These are phyloP conservation scores for Pangasianodon gigas DNA, from an alignment of 2,113 vertebrate species.

Conservation along the genomic window DNA sequence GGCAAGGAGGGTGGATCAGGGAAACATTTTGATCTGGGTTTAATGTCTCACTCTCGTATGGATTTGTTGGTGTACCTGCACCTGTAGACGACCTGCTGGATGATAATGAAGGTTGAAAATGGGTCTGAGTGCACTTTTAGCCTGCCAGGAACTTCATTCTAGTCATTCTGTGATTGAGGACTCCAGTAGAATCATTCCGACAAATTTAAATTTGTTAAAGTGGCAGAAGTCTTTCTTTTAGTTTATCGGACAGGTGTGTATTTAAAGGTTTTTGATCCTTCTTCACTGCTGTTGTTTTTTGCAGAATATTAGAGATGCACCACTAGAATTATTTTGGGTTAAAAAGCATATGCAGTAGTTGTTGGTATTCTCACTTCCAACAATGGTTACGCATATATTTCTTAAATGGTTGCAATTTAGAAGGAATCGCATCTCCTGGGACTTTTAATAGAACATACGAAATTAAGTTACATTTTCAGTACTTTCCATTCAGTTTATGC, in stretches of 20 bases:
- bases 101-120: not conserved
- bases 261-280: not conserved
- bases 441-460: no score
- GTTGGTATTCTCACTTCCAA: not conserved
- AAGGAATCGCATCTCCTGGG: no score
- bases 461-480: no score
- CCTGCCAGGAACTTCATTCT: not conserved
- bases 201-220: not conserved
- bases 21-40: conserved; percentile 70
- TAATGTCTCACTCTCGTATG: conserved; percentile 61
- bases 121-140: not conserved
- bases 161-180: conserved; percentile 1
- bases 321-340: not conserved
- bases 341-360: not conserved
- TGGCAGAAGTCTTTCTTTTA: not conserved
- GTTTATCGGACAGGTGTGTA: not conserved
- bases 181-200: not conserved
- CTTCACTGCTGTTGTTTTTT: not conserved
- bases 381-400: not conserved
- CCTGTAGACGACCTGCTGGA: conserved; percentile 48
- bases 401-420: not conserved
- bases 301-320: not conserved
- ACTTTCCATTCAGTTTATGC: no score
- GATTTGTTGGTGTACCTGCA: conserved; percentile 66
- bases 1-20: conserved; percentile 60